Evolutionary conservation across 2,113 vertebrate species (phyloP).

Genomic region (Hipposideros armiger): DNA sequence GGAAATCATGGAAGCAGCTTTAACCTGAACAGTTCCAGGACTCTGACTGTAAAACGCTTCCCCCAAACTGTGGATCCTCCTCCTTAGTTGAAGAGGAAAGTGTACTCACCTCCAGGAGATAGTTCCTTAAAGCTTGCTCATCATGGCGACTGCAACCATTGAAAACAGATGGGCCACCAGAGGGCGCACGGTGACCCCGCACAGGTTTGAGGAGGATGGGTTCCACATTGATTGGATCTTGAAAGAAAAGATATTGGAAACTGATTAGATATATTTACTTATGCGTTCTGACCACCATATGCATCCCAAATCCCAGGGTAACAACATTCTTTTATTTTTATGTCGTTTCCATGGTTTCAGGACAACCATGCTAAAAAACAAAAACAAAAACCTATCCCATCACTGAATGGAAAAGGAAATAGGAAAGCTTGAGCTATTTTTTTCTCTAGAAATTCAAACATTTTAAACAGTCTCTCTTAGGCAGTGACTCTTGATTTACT

Average conservation of each 20-base stretch:
- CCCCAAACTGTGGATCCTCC: not conserved
- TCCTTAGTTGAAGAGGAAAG: not conserved
- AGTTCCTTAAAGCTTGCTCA: not conserved
- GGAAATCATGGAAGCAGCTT: not conserved
- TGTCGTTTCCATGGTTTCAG: constrained; percentile 15
- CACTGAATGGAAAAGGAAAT: not conserved
- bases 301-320: not conserved
- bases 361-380: constrained; percentile 45
- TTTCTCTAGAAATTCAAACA: not conserved
- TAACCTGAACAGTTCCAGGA: not conserved
- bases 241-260: not conserved
- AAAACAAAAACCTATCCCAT: not conserved
- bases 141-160: not conserved
- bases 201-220: not conserved
- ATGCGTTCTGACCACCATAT: not conserved
- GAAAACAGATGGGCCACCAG: constrained; percentile 56
- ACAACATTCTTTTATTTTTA: constrained; percentile 36
- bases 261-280: not conserved
- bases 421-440: not conserved
- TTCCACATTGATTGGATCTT: not conserved
- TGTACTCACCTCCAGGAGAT: not conserved
- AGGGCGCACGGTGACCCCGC: constrained; percentile 53
- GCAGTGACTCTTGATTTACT: not conserved
- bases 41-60: not conserved
- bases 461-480: constrained; percentile 21